Evolutionary conservation across 2,888 invertebrate genomes (phyloP).

Genomic region (Plagiodera versicolora): DNA sequence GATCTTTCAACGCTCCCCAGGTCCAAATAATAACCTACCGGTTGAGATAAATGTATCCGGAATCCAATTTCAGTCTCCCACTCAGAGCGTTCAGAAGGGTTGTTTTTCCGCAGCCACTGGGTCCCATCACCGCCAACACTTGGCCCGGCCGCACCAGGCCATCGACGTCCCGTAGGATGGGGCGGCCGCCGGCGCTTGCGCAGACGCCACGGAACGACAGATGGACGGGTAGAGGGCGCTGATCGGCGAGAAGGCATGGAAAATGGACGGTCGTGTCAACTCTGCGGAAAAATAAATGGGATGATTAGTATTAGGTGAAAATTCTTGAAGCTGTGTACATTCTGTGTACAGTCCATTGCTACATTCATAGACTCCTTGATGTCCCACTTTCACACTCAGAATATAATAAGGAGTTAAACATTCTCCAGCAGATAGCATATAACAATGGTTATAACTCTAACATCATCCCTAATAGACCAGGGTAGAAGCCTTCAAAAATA

Average conservation of each 20-base stretch:
- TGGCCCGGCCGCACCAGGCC: constrained; percentile 77
- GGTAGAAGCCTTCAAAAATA: no score
- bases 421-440: no score
- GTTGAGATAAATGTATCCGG: constrained; percentile 60
- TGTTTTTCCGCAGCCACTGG: constrained; percentile 78
- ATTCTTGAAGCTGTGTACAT: no score
- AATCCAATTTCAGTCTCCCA: constrained; percentile 67
- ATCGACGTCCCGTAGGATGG: constrained; percentile 70
- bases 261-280: constrained; percentile 63
- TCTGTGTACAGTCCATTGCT: no score
- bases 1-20: no score
- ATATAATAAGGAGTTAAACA: no score
- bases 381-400: no score
- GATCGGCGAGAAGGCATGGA: constrained; percentile 60
- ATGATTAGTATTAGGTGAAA: background rate
- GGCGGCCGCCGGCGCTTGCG: constrained; percentile 58
- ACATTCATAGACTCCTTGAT: no score
- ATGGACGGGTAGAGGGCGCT: constrained; percentile 64
- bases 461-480: no score
- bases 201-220: constrained; percentile 67
- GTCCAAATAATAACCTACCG: constrained; percentile 18
- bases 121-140: constrained; percentile 80
- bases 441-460: no score
- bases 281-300: constrained; percentile 58
- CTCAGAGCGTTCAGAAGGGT: constrained; percentile 75